Evolutionary conservation across 1,140 invertebrate genomes (phyloP).

Genomic region (Lucilia sericata): DNA sequence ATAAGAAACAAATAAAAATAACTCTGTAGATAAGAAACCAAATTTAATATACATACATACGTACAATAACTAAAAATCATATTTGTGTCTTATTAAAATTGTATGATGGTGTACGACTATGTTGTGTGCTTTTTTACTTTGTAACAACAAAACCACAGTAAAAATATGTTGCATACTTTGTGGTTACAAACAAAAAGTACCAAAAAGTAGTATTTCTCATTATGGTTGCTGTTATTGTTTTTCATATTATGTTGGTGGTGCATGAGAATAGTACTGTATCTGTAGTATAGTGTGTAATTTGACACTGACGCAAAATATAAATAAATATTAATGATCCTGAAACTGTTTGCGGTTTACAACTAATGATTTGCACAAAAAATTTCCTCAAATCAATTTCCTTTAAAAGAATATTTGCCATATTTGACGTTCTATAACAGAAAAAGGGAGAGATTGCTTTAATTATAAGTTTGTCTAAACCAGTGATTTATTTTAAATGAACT

Average conservation of each 20-base stretch:
- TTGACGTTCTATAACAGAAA: background rate
- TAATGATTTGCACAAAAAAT: background rate
- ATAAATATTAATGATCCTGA: background rate
- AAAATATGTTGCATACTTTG: conserved; percentile 1
- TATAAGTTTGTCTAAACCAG: no score
- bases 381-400: background rate
- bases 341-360: background rate
- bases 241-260: no score
- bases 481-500: no score
- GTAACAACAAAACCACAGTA: background rate
- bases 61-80: background rate
- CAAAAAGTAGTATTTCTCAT: background rate
- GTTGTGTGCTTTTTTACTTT: background rate
- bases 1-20: background rate
- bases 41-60: background rate
- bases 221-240: background rate
- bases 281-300: background rate
- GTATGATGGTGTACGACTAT: background rate
- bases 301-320: background rate
- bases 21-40: background rate
- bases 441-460: background rate
- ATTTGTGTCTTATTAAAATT: background rate
- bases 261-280: no score
- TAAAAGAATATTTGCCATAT: background rate
- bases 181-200: background rate